These are phyloP conservation scores for Genyomyrus donnyi DNA, from an alignment of 2,113 vertebrate genomes.

Conservation along the genomic window DNA sequence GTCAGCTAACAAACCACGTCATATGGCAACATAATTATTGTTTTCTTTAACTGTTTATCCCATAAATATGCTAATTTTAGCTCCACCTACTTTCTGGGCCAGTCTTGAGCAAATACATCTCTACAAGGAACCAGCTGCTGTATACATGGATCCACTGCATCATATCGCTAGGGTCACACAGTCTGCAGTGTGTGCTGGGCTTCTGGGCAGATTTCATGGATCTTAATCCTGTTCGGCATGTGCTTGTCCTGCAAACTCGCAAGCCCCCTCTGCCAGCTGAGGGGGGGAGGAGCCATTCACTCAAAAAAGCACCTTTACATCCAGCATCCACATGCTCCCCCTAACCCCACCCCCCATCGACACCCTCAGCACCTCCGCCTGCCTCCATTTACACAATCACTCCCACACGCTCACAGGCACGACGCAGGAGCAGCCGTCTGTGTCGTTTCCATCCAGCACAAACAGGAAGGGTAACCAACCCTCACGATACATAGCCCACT, in stretches of 20 bases:
- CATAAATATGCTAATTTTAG: neutral
- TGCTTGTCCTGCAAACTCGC: neutral
- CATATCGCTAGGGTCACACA: neutral
- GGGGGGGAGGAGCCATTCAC: neutral
- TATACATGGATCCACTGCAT: neutral
- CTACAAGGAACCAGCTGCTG: neutral
- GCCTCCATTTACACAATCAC: neutral
- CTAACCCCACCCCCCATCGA: neutral
- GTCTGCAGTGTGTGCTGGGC: neutral
- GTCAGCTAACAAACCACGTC: neutral
- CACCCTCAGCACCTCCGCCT: neutral
- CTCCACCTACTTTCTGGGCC: neutral
- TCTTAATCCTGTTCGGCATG: neutral
- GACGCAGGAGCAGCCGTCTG: neutral
- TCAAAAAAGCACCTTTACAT: neutral
- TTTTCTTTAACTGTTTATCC: conserved; percentile 7
- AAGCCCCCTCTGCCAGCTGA: neutral
- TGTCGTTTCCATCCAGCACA: neutral
- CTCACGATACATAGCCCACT: neutral
- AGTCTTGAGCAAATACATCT: neutral
- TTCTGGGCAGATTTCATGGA: neutral
- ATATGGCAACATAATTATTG: neutral
- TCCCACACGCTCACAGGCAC: neutral
- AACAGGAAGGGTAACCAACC: neutral
- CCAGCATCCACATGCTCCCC: neutral